Conservation (phyloP, 2,113 vertebrate genomes). For the Thalassarche chlororhynchos region DNA sequence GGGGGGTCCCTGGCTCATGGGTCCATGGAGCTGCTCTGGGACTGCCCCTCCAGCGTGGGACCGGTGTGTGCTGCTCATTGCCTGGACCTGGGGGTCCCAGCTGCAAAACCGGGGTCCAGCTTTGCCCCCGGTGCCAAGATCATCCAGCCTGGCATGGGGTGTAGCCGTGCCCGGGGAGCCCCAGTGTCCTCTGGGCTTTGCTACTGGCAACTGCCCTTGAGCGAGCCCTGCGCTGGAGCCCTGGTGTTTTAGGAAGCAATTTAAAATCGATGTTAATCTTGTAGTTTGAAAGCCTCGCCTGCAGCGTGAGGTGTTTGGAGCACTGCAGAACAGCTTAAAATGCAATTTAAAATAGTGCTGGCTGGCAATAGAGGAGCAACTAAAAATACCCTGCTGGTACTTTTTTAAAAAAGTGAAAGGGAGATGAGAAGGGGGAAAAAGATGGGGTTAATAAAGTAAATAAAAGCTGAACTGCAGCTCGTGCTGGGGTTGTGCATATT, state of each 20-base stretch:
- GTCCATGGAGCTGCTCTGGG: background rate
- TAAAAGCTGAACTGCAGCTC: background rate
- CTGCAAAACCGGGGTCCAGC: background rate
- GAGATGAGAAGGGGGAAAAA: background rate
- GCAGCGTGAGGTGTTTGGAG: slow-evolving; percentile 20
- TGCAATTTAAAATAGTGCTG: slow-evolving; percentile 37
- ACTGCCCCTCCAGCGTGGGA: background rate
- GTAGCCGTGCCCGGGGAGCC: rapidly evolving
- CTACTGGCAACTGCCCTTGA: background rate
- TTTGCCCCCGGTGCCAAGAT: background rate
- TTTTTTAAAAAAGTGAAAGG: background rate
- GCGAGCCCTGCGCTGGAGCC: background rate
- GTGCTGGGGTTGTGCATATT: background rate
- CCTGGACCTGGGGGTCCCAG: background rate
- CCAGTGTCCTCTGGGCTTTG: background rate
- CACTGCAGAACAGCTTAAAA: slow-evolving; percentile 35
- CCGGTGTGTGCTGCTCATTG: background rate
- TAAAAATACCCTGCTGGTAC: slow-evolving; percentile 5
- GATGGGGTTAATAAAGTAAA: background rate
- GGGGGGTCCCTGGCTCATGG: rapidly evolving
- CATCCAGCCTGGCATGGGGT: background rate
- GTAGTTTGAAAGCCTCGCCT: slow-evolving; percentile 4
- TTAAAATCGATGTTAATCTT: slow-evolving; percentile 43
- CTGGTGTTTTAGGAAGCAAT: slow-evolving; percentile 9
- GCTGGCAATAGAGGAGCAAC: background rate